These are phyloP conservation scores for Neodontobutis hainanensis DNA, from an alignment of 2,113 vertebrate species.

Conservation along the genomic window DNA sequence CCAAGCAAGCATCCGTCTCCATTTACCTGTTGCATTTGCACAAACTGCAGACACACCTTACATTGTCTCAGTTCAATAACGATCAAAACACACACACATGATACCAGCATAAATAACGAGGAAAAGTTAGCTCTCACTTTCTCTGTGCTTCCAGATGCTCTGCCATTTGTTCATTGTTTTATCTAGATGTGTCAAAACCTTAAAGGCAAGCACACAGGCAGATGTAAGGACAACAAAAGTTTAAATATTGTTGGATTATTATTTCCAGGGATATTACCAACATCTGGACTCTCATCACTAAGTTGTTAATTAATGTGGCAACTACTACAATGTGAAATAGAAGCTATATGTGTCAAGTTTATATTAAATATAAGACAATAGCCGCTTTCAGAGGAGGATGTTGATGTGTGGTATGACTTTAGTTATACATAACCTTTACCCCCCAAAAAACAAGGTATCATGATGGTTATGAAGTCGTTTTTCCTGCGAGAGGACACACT, in stretches of 20 bases:
- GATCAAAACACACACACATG: slow-evolving; percentile 1
- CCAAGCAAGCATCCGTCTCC: background rate
- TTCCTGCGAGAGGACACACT: no score
- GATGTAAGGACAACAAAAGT: slow-evolving; percentile 14
- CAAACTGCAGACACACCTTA: slow-evolving; percentile 7
- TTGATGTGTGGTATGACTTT: no score
- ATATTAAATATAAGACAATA: no score
- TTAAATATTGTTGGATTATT: background rate
- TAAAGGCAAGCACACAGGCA: slow-evolving; percentile 12
- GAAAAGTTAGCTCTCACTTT: background rate
- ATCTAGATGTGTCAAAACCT: slow-evolving; percentile 1
- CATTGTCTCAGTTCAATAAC: background rate
- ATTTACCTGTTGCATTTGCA: slow-evolving; percentile 43
- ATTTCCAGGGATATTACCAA: background rate
- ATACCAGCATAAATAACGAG: background rate
- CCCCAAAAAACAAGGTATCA: no score
- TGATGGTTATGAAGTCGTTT: no score
- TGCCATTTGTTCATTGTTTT: slow-evolving; percentile 34
- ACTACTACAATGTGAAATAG: no score
- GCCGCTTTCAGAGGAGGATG: no score
- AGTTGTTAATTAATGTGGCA: slow-evolving; percentile 31
- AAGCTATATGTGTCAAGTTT: no score
- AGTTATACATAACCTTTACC: no score
- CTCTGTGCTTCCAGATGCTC: slow-evolving; percentile 36
- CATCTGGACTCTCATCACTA: slow-evolving; percentile 33